Evolutionary conservation across 2,888 invertebrate species (phyloP), one percentile per base, ranked within the genome.

Genomic region (Branchipolynoe longqiensis): DNA sequence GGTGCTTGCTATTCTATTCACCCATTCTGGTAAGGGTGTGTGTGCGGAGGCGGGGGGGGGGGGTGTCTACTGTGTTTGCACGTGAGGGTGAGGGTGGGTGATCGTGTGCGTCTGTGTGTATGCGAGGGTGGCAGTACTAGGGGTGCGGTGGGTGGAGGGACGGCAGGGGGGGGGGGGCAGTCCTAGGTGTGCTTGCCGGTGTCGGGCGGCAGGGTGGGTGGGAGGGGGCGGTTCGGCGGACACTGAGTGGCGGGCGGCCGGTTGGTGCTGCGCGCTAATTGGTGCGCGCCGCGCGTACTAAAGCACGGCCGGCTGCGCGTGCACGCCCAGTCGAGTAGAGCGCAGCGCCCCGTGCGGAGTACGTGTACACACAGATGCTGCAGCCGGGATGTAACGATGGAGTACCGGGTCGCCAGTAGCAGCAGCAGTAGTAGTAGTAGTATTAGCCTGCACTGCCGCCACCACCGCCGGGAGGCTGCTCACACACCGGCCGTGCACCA

Each of bases 261-360:
- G 36, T 6, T 25, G 62, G 59, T 6, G 59, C 28, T 14, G 8
- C 48, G 8, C 48, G 48, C 48, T 12, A 4, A 4, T 25, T 14
- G 58, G 18, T 4, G 58, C 22, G 69, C 48, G 48, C 48, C n/a
- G 8, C 4, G 8, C 6, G 36, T 69, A 69, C n/a, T 69, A 69
- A 33, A 69, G 38, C 36, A n/a, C 36, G 38, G 69, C 69, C n/a
- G 8, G 12, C 69, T 18, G 69, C 38, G 69, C 69, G 69, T 69
- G 69, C 69, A 69, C 69, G 69, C 62, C 38, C 69, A 69, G 69
- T 69, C 36, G 8, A 33, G 22, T 33, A 8, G 36, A 1, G 14
- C 22, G 14, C 36, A 33, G 33, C 69, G 8, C 0, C 4, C 14
- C 12, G 33, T 33, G 36, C 69, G 69, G 69, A 69, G 69, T 69